These are phyloP conservation scores for Leuciscus idus DNA, from an alignment of 2,113 vertebrate genomes.

Conservation along the genomic window DNA sequence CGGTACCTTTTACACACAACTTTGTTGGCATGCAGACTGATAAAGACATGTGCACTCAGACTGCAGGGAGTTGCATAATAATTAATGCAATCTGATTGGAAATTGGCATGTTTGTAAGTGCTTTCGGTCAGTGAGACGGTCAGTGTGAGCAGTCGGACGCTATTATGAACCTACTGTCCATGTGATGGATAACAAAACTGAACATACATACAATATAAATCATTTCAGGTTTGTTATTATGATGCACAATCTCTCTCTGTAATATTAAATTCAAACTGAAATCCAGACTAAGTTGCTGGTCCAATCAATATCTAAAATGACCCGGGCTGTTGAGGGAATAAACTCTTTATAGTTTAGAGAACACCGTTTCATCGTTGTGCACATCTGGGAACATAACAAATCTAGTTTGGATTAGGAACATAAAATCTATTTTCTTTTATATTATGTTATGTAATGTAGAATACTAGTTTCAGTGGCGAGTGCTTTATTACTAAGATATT, in stretches of 20 bases:
- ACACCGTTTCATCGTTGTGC: not conserved
- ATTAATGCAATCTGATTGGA: slow-evolving; percentile 6
- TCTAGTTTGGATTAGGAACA: not conserved
- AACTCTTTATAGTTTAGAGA: not conserved
- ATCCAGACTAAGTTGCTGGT: not conserved
- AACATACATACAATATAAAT: not conserved
- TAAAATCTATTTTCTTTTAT: not conserved
- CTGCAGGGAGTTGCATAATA: not conserved
- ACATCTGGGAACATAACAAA: not conserved
- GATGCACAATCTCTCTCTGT: not conserved
- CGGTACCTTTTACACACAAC: not conserved
- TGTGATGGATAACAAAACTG: not conserved
- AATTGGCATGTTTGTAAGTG: not conserved
- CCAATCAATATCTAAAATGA: not conserved
- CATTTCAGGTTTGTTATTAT: not conserved
- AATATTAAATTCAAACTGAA: not conserved
- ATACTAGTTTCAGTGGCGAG: not conserved
- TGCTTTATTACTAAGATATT: not conserved
- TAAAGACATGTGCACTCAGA: not conserved
- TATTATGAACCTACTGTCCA: not conserved
- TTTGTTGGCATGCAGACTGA: not conserved
- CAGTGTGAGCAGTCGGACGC: not conserved
- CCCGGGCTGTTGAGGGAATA: slow-evolving; percentile 4
- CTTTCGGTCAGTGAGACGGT: slow-evolving; percentile 1
- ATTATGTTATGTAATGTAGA: not conserved